Base-by-base conservation (phyloP, 2,113 vertebrate genomes). In the Cervus canadensis region DNA sequence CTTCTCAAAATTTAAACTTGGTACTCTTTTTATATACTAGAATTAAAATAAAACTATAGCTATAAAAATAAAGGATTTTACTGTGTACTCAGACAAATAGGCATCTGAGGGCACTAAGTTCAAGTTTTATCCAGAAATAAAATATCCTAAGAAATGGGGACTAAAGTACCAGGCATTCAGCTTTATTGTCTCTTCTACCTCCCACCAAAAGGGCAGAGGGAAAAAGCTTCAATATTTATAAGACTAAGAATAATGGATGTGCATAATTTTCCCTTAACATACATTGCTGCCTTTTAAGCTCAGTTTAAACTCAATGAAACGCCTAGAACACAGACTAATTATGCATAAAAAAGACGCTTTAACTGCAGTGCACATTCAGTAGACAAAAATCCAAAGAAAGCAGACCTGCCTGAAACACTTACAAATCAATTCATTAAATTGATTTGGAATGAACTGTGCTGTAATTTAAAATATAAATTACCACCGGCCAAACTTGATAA, bases 381-480 rank as follows among this genome's bases (percentile, higher is more conserved):
- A 98, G 78, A 76, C 97, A 98, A 98, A 98, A 98, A 95, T 89
- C 64, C 91, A 98, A 97, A 98, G 88, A 98, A 98, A 97, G 57
- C 36, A 98, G 48, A 33, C 45, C 94, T 97, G 76, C 85, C 89
- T 96, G 91, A 98, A 97, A 98, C 62, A 3, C 94, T 96, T 95
- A 97, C 90, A 97, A 90, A 98, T 98, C 82, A 97, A 97, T 98
- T 98, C 28, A 98, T 97, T 97, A 93, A 33, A 98, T 82, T 97
- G 95, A 98, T 98, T 97, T 97, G 36, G 96, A 98, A 96, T 97
- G 79, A 98, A 21, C 13, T 94, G 88, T 97, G 67, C 89, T 98
- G 76, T 98, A 98, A 98, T 98, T 98, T 98, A 97, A 98, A 97
- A 96, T 57, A 97, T 45, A 98, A 95, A 98, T 97, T 98, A 98